phyloP scores from a whole-genome alignment of 2,113 vertebrate genomes.

The Phodopus roborovskii region DNA sequence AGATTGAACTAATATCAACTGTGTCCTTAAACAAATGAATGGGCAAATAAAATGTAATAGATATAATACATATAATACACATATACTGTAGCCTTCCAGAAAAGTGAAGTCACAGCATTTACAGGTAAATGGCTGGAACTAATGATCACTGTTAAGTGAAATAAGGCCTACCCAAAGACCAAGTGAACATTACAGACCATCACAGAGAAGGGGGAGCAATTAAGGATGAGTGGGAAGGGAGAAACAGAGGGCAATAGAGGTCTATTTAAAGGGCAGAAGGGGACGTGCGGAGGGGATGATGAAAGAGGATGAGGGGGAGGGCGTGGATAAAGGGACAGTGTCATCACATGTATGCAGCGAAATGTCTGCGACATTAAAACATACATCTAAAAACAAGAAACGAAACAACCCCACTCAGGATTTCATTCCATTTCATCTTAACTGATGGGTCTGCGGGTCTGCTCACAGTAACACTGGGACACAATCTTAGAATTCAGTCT shows the following conservation, averaged over 20 bases:
- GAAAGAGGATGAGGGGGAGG: background rate
- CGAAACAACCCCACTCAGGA: background rate
- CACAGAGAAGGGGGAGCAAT: background rate
- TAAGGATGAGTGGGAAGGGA: background rate
- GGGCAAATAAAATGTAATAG: background rate
- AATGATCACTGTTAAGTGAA: background rate
- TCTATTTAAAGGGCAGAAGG: background rate
- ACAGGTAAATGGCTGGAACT: background rate
- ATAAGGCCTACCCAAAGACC: background rate
- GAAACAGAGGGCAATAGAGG: background rate
- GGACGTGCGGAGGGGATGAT: no score
- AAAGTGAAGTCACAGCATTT: background rate
- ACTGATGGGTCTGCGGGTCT: background rate
- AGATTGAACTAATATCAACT: background rate
- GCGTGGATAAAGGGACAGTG: background rate
- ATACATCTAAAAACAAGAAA: background rate
- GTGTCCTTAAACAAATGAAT: background rate
- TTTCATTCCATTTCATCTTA: background rate
- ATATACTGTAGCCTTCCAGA: background rate
- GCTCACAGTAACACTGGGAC: background rate
- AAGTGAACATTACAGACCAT: background rate
- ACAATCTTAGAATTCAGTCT: conserved; percentile 21
- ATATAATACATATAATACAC: no score
- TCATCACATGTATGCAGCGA: background rate
- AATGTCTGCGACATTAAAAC: background rate